Evolutionary conservation across 1,140 invertebrate genomes (phyloP), one percentile per base, ranked within the genome.

Genomic region (Drosophila pallidifrons): DNA sequence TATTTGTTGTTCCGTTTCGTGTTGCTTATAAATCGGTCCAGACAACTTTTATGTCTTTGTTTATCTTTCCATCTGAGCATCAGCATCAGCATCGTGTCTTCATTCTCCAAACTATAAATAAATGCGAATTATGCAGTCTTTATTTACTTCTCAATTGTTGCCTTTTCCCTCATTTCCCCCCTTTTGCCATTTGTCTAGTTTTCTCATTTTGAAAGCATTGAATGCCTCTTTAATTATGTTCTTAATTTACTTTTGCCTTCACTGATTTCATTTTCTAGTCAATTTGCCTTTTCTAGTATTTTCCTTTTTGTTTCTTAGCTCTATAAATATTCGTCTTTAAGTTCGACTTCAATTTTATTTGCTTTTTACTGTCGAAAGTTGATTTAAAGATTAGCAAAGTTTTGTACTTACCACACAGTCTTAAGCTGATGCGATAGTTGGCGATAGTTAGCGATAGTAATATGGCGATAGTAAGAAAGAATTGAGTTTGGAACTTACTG

Each of bases 401-500:
- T 3, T 0, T 16, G 54, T 51, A 61, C 59, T 51, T 51, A 51
- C 59, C 59, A 25, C 20, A 25, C 20, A 25, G 20, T 25, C 20
- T 4, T 5, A 7, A 49, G 45, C 47, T 11, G 11, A 1, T 32
- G 11, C n/a, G 11, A 52, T 30, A 30, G 25, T 52, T 52, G 15
- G 11, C 30, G 51, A 55, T 55, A 43, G 16, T 45, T 54, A 38
- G 8, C 6, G 8, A 7, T 58, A 45, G 8, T 16, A 25, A 25
- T 25, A 25, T 30, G 15, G 11, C 47, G 60, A 63, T 63, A 63
- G 46, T 16, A 51, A 13, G 47, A 38, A 41, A 43, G 41, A 13
- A n/a, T 43, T 13, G 51, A 65, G 54, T 28, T 41, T 11, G 30
- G 5, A n/a, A 60, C 98, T 95, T 96, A 99, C 98, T 99, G 99